A percentile compares a stretch with the other conserved stretches of the same genome.
Evolutionary conservation across 2,797 vertebrate genomes (phyloP).

Genomic region (Cygnus olor): DNA sequence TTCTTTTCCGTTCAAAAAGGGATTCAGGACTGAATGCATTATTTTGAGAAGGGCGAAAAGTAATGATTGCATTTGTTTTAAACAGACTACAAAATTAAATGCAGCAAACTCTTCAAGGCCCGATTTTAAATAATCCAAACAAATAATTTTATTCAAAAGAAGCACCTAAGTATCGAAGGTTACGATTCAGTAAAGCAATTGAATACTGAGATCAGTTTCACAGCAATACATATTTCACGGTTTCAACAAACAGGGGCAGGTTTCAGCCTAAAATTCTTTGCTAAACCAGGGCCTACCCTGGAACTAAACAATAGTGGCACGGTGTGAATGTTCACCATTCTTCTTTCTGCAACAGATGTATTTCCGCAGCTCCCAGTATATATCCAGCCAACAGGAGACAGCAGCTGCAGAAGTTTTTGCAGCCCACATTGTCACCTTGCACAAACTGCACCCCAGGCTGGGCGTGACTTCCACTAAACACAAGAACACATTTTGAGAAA

Average conservation of each 20-base stretch:
- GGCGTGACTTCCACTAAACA: neutral
- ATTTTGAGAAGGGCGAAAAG: constrained; percentile 29
- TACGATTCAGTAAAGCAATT: constrained; percentile 16
- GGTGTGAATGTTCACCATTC: neutral
- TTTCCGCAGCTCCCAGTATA: constrained; percentile 30
- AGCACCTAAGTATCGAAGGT: constrained; percentile 7
- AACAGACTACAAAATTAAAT: constrained; percentile 29
- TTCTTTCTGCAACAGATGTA: neutral
- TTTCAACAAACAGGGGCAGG: neutral
- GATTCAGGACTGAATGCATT: constrained; percentile 1
- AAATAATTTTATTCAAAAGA: constrained; percentile 25
- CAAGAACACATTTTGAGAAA: neutral
- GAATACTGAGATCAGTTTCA: constrained; percentile 26
- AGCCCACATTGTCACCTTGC: constrained; percentile 14
- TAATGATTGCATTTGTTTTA: constrained; percentile 31
- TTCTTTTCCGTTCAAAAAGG: constrained; percentile 51
- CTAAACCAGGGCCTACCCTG: neutral
- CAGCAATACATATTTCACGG: neutral
- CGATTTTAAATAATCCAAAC: constrained; percentile 13
- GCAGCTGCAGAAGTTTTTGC: constrained; percentile 60
- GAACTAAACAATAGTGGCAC: neutral
- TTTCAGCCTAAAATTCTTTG: constrained; percentile 1
- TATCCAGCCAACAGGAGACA: constrained; percentile 44
- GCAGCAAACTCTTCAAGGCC: constrained; percentile 7
- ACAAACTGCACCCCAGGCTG: constrained; percentile 2